Evolutionary conservation across 2,113 vertebrate species (phyloP).

Genomic region (Aepyceros melampus): DNA sequence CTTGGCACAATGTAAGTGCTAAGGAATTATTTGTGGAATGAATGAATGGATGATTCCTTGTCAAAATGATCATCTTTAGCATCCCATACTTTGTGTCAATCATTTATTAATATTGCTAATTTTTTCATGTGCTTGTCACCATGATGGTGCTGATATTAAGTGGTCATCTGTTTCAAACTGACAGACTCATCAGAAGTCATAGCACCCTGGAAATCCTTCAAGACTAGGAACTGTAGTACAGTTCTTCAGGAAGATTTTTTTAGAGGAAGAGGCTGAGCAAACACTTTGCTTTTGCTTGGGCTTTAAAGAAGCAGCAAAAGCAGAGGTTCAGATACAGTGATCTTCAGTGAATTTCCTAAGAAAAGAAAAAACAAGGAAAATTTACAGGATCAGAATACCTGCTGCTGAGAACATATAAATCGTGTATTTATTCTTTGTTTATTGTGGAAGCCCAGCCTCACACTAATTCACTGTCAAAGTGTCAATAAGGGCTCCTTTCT

Average conservation of each 20-base stretch:
- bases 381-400: neutral
- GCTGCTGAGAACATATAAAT: neutral
- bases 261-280: neutral
- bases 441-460: neutral
- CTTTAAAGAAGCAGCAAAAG: neutral
- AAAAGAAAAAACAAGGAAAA: neutral
- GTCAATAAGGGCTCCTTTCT: neutral
- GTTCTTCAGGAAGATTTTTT: neutral
- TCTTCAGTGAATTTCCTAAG: neutral
- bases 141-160: neutral
- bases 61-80: neutral
- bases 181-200: neutral
- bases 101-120: neutral
- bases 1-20: neutral
- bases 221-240: neutral
- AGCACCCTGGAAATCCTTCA: neutral
- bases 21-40: neutral
- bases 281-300: neutral
- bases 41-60: neutral
- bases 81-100: neutral
- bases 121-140: neutral
- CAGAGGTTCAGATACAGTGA: neutral
- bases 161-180: neutral
- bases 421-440: neutral
- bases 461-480: neutral